Base-by-base conservation (phyloP, 2,797 vertebrate species). In the Adrianichthys oophorus region DNA sequence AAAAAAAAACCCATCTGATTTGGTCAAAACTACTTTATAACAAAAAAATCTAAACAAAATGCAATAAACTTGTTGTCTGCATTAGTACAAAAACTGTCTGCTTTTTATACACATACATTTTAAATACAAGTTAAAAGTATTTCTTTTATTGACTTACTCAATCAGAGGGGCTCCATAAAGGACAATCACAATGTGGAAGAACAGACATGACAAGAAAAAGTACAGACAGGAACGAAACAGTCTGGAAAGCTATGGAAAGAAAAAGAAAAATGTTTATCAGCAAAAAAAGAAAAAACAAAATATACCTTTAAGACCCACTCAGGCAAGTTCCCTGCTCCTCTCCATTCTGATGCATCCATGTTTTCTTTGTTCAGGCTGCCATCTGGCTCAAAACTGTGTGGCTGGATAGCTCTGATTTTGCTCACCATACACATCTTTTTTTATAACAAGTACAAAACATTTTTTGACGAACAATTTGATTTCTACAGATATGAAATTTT, bases 141-240 rank as follows among this genome's bases (percentile, higher is more conserved):
- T 37, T 37, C 3, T 37, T 12, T 37, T 12, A 32, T 37, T 2
- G 79, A 97, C 97, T 98, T 89, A 99, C 98, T 98, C 95, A 48
- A 96, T 81, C 68, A 99, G 83, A 3, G 97, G 95, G 40, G 97
- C 97, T 79, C 98, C 98, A 47, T 99, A 99, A 23, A 99, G 92
- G 74, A 99, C 92, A 75, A 97, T 89, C 79, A 99, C 94, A n/a
- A 87, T 68, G 84, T 98, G 95, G 89, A 94, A 96, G 29, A 94
- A 88, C 60, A 97, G 78, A 85, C 96, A 98, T 55, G 96, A 99
- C 67, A 94, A 84, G 65, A 95, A 83, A 87, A 97, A 95, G 91
- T 96, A 98, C 53, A 97, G 49, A 79, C 94, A 95, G 80, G 93
- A 96, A 79, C 92, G 94, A 78, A 94, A 80, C 88, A 95, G 79